Percentiles rank a stretch among this genome's conserved stretches.
phyloP scores from a whole-genome alignment of 2,888 invertebrate species.

The Bombylius major region DNA sequence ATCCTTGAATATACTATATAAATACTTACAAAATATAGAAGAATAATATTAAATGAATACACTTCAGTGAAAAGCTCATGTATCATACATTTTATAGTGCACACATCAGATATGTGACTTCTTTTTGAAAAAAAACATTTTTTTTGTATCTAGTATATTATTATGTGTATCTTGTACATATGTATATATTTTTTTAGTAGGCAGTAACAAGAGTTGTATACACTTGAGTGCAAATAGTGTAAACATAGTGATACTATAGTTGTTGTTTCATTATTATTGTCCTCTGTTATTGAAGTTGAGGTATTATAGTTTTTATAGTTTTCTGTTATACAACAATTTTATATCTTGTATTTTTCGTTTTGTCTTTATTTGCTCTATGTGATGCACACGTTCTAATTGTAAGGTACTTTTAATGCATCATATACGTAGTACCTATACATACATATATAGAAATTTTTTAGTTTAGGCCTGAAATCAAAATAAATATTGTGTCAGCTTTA shows the following conservation, averaged over 20 bases:
- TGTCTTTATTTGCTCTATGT: neutral
- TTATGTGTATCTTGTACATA: no score
- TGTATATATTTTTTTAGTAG: no score
- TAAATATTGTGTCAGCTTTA: slow-evolving; percentile 8
- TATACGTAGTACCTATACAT: neutral
- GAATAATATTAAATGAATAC: no score
- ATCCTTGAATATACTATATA: slow-evolving; percentile 3
- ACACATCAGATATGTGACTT: no score
- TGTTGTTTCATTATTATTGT: neutral
- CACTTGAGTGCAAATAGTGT: slow-evolving; percentile 5
- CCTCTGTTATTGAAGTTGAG: slow-evolving; percentile 5
- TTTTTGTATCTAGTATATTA: no score
- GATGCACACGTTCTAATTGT: slow-evolving; percentile 4
- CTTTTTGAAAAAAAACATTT: no score
- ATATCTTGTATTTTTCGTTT: neutral
- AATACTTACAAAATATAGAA: no score
- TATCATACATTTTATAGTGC: no score
- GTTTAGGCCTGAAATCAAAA: slow-evolving; percentile 8
- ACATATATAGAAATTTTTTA: no score
- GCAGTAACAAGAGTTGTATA: neutral
- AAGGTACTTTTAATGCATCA: slow-evolving; percentile 5
- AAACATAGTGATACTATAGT: neutral
- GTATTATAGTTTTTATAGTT: neutral
- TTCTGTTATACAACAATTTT: neutral
- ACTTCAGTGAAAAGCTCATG: no score